phyloP scores from a whole-genome alignment of 2,113 vertebrate genomes.

The Oplegnathus fasciatus region DNA sequence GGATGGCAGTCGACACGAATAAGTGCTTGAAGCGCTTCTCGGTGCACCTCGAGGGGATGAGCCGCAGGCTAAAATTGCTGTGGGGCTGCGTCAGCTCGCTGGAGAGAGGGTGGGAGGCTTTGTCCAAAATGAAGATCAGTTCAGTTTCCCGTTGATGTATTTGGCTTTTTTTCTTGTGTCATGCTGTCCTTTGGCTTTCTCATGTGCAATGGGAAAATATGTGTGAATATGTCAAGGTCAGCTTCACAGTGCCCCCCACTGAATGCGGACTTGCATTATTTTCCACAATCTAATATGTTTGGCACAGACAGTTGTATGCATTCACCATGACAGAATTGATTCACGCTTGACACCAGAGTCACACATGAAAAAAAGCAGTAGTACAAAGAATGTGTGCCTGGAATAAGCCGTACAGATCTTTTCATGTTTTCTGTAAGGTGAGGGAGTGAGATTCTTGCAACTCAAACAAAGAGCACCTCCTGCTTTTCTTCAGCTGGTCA shows the following conservation, averaged over 20 bases:
- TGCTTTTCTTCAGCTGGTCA: not conserved
- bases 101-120: constrained; percentile 26
- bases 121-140: constrained; percentile 34
- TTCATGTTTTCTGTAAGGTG: not conserved
- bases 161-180: constrained; percentile 2
- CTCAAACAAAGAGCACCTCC: not conserved
- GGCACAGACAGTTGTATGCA: not conserved
- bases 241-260: constrained; percentile 4
- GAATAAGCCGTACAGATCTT: not conserved
- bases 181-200: not conserved
- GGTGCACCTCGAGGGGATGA: constrained; percentile 47
- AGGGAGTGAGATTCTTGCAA: not conserved
- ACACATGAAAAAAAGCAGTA: not conserved
- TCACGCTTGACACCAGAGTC: constrained; percentile 6
- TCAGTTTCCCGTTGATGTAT: constrained; percentile 24
- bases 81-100: constrained; percentile 46
- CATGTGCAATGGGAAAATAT: not conserved
- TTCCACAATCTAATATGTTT: not conserved
- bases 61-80: constrained; percentile 53
- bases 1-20: constrained; percentile 45
- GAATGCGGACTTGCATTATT: constrained; percentile 11
- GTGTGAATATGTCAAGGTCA: constrained; percentile 44
- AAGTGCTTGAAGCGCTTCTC: constrained; percentile 40
- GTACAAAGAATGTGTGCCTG: not conserved
- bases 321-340: not conserved